Evolutionary conservation across 2,888 invertebrate species (phyloP).

Genomic region (Philereme transversata): DNA sequence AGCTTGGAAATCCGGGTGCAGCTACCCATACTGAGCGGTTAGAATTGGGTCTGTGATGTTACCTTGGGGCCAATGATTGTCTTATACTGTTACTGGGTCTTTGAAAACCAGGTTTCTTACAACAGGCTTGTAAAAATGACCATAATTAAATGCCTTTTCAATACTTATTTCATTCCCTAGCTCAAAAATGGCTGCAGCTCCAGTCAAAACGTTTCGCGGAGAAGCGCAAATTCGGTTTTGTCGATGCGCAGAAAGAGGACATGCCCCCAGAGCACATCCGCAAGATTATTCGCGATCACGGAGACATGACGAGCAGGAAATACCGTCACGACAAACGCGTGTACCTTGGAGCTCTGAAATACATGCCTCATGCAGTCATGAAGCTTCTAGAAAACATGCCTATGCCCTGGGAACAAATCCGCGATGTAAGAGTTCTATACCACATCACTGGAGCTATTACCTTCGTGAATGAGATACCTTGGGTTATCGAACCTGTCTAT

Average conservation of each 20-base stretch:
- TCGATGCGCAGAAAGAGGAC: slow-evolving; percentile 99
- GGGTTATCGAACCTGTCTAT: slow-evolving; percentile 99
- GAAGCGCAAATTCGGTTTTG: slow-evolving; percentile 99
- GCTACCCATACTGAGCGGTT: too few relatives aligned
- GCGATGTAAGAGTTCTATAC: slow-evolving; percentile 98
- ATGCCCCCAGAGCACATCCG: slow-evolving; percentile 99
- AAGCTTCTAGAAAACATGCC: slow-evolving; percentile 99
- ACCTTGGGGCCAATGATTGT: too few relatives aligned
- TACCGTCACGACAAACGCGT: slow-evolving; percentile 99
- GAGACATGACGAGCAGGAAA: slow-evolving; percentile 99
- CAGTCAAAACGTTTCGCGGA: slow-evolving; percentile 99
- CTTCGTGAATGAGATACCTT: slow-evolving; percentile 99
- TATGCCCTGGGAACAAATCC: slow-evolving; percentile 99
- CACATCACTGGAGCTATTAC: slow-evolving; percentile 99
- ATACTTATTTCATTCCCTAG: slow-evolving; percentile 61
- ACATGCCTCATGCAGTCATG: slow-evolving; percentile 99
- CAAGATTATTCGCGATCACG: slow-evolving; percentile 99
- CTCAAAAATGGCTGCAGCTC: slow-evolving; percentile 98
- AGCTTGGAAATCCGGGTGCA: too few relatives aligned
- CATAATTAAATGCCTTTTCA: not conserved
- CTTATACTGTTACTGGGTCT: too few relatives aligned
- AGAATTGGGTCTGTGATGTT: too few relatives aligned
- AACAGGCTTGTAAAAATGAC: too few relatives aligned
- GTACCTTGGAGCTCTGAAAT: slow-evolving; percentile 98
- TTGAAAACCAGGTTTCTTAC: too few relatives aligned